phyloP scores from a whole-genome alignment of 23 tunicate species.

The Trididemnum miniatum region DNA sequence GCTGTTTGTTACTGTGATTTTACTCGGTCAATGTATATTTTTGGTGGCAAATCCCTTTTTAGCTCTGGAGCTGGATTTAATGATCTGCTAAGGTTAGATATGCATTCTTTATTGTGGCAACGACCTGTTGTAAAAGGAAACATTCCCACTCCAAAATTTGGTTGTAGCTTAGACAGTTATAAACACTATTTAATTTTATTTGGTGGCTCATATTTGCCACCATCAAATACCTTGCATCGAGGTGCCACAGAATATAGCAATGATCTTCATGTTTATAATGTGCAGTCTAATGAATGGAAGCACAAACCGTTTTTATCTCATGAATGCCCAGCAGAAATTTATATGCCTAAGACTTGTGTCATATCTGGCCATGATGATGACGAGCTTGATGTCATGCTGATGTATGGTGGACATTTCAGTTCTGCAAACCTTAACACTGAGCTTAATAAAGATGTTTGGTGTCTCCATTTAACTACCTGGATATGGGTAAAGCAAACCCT shows the following conservation, averaged over 20 bases:
- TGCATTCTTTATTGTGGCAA: constrained; percentile 60
- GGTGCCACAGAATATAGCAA: constrained; percentile 37
- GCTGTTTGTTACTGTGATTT: constrained; percentile 66
- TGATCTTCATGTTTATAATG: constrained; percentile 67
- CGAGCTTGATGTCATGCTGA: constrained; percentile 43
- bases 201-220: constrained; percentile 62
- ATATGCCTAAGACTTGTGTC: constrained; percentile 47
- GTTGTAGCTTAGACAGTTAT: constrained; percentile 42
- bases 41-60: constrained; percentile 69
- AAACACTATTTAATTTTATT: constrained; percentile 48
- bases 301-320: constrained; percentile 33
- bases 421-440: neutral
- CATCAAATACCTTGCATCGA: constrained; percentile 40
- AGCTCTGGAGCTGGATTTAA: constrained; percentile 62
- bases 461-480: constrained; percentile 46
- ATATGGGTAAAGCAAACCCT: constrained; percentile 66
- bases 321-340: constrained; percentile 62
- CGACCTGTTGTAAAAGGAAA: constrained; percentile 51
- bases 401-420: constrained; percentile 54
- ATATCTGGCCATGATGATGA: constrained; percentile 40
- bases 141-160: constrained; percentile 60
- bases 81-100: constrained; percentile 60
- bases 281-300: constrained; percentile 40
- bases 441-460: constrained; percentile 47
- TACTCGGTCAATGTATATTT: constrained; percentile 57